phyloP scores from a whole-genome alignment of 2,113 vertebrate species.

The Trematomus loennbergii region DNA sequence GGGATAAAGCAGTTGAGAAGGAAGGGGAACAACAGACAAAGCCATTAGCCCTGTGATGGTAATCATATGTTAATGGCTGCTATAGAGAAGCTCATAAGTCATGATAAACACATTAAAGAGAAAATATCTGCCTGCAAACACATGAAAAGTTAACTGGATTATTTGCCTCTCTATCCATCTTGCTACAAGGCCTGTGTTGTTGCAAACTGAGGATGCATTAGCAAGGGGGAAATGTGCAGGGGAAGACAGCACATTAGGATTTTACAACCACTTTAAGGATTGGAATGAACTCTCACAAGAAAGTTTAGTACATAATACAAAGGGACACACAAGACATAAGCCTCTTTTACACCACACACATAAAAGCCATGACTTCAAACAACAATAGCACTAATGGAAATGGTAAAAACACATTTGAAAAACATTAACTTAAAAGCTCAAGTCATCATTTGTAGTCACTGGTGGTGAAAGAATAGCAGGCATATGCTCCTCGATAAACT shows the following conservation, averaged over 20 bases:
- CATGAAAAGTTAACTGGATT: slow-evolving; percentile 71
- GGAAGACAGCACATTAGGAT: slow-evolving; percentile 46
- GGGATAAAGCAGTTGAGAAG: slow-evolving; percentile 40
- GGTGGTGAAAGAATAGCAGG: neutral
- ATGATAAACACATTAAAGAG: slow-evolving; percentile 76
- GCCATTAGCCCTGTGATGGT: slow-evolving; percentile 73
- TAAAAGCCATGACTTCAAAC: slow-evolving; percentile 25
- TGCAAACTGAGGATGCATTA: slow-evolving; percentile 57
- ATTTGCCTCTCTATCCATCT: slow-evolving; percentile 68
- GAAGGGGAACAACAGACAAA: slow-evolving; percentile 61
- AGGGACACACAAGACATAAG: neutral
- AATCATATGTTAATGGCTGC: slow-evolving; percentile 77
- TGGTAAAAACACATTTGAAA: neutral
- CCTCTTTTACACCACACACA: slow-evolving; percentile 20
- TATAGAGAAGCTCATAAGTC: slow-evolving; percentile 72
- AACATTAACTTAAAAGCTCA: neutral
- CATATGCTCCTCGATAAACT: neutral
- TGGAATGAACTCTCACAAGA: slow-evolving; percentile 51
- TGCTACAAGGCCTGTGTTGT: slow-evolving; percentile 43
- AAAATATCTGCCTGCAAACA: slow-evolving; percentile 73
- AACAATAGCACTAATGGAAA: neutral
- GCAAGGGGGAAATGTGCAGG: slow-evolving; percentile 29
- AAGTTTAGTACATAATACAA: slow-evolving; percentile 32
- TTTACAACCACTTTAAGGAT: slow-evolving; percentile 53
- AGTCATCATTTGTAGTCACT: neutral